These are phyloP conservation scores for Microcaecilia unicolor DNA, from an alignment of 2,797 vertebrate genomes.

Conservation along the genomic window DNA sequence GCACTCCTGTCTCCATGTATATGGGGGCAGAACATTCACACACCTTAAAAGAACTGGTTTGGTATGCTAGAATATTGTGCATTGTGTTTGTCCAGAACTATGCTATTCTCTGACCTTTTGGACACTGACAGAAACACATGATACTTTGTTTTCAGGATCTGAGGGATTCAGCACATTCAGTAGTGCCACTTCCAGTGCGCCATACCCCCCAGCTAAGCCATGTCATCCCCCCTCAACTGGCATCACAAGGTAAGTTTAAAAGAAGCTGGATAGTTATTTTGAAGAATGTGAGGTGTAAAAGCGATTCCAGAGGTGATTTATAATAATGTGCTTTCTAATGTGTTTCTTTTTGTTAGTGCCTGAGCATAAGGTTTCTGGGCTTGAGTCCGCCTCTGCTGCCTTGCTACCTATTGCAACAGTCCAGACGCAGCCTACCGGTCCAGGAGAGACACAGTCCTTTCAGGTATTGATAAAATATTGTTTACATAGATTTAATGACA, in stretches of 20 bases:
- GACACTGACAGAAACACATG: no score
- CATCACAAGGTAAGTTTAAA: conserved; percentile 51
- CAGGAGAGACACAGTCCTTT: conserved; percentile 65
- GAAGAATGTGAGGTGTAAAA: not conserved
- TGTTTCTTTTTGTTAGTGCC: conserved; percentile 36
- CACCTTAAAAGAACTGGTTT: no score
- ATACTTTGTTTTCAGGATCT: conserved; percentile 68
- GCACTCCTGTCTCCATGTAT: no score
- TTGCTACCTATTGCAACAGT: conserved; percentile 61
- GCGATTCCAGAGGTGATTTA: no score
- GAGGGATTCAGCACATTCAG: conserved; percentile 42
- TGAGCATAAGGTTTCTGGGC: conserved; percentile 39
- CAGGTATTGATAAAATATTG: conserved; percentile 77
- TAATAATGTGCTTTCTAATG: not conserved
- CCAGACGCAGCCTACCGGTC: conserved; percentile 53
- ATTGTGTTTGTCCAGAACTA: no score
- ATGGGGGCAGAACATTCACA: no score
- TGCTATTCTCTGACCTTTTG: no score
- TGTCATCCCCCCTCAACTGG: conserved; percentile 29
- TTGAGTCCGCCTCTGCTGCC: conserved; percentile 54
- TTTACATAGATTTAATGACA: no score
- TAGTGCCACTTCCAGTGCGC: conserved; percentile 39
- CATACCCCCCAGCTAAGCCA: conserved; percentile 33
- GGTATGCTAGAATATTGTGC: no score
- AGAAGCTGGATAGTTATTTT: not conserved